Evolutionary conservation across 2,888 invertebrate species (phyloP), one percentile per base, ranked within the genome.

Genomic region (Netelia fuscicornis): DNA sequence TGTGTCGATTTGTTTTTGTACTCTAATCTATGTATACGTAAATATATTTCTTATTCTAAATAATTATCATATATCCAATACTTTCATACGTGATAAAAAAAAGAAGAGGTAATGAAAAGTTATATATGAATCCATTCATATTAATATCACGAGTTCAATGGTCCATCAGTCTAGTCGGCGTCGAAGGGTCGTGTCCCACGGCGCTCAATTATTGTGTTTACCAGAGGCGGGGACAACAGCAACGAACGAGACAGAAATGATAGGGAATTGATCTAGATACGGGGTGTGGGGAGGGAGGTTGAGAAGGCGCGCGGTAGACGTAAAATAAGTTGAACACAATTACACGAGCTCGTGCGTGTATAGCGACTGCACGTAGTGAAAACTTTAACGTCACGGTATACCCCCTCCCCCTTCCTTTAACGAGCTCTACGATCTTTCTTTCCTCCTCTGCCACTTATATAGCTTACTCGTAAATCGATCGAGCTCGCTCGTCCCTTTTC

Each of bases 91-190:
- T 52, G 17, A 25, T 64, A 62, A 42, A 48, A 48, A 20, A 25
- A 70, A 54, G 62, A 71, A 44, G 37, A 37, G 42, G 48, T 58
- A 2, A 52, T 17, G 23, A 23, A 9, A 17, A 56, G 42, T 76
- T 65, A 9, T 62, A 67, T 70, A 56, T 67, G 65, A 42, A 58
- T 76, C 76, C 75, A 68, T 80, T 74, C 76, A 71, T 83, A 76
- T 83, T 80, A 72, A 84, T 84, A 79, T 65, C 74, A 48, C 52
- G 67, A 60, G 72, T 84, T 80, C 80, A 80, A 80, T 76, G 72
- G 52, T 72, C 65, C 20, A 70, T 9, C 60, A 13, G n/a, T 68
- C n/a, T 58, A 30, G 58, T 58, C 44, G 71, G 56, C 75, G 65
- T 76, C 67, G 60, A 80, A 83, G 56, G 70, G 71, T 71, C 75